Percentiles rank a stretch among this genome's conserved stretches.
These are phyloP conservation scores for Rhagologus leucostigma DNA, from an alignment of 2,113 vertebrate species.

Conservation along the genomic window DNA sequence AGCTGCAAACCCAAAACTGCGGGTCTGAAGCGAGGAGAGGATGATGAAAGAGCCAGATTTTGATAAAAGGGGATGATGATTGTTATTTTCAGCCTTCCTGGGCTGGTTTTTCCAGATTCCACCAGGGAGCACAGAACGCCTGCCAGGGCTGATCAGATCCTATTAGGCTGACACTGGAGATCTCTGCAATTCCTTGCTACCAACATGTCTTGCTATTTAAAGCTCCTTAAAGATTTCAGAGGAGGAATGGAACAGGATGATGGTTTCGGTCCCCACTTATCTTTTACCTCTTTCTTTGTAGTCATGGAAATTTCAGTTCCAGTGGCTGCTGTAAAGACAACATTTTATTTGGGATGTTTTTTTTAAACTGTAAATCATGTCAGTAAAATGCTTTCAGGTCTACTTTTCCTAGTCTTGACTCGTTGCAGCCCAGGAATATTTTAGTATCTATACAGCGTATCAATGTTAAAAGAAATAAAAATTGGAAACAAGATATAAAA, in stretches of 20 bases:
- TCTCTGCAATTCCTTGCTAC: not conserved
- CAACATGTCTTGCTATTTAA: not conserved
- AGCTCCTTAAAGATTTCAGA: not conserved
- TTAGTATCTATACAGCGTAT: not conserved
- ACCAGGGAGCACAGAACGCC: not conserved
- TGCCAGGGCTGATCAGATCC: not conserved
- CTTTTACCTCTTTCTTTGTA: not conserved
- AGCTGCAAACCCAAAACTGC: not conserved
- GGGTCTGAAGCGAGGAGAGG: not conserved
- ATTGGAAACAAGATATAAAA: not conserved
- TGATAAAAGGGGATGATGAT: not conserved
- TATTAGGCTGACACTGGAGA: not conserved
- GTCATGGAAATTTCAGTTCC: not conserved
- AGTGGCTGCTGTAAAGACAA: not conserved
- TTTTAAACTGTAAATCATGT: not conserved
- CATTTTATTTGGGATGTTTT: not conserved
- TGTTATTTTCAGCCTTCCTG: not conserved
- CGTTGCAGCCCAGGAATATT: not conserved
- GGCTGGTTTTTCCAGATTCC: conserved; percentile 8
- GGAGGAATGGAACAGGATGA: not conserved
- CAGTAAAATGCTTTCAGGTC: not conserved
- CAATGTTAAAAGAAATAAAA: not conserved
- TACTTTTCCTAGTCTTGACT: not conserved
- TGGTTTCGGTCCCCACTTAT: not conserved
- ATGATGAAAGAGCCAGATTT: not conserved